phyloP scores from a whole-genome alignment of 2,888 invertebrate species.

The Acronicta psi region DNA sequence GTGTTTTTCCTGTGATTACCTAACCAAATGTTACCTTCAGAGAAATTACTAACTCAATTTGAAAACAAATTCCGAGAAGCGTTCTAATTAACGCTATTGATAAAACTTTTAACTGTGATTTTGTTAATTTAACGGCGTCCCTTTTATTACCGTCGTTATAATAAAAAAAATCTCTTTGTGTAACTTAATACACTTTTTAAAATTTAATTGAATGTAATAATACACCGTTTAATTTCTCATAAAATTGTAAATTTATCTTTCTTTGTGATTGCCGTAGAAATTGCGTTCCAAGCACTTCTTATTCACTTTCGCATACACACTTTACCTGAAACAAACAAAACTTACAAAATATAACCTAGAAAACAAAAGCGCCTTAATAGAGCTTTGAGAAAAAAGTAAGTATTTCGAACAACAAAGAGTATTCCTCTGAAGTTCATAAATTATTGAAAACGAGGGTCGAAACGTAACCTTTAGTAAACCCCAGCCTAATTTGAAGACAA shows the following conservation, averaged over 20 bases:
- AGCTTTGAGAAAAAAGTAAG: constrained; percentile 1
- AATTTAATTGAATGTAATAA: constrained; percentile 5
- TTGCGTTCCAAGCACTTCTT: too few species aligned
- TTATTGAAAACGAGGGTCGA: constrained; percentile 10
- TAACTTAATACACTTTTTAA: constrained; percentile 3
- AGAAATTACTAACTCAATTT: background rate
- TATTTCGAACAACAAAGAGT: background rate
- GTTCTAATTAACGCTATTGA: background rate
- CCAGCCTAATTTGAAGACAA: too few species aligned
- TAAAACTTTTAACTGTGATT: background rate
- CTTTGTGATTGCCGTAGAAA: constrained; percentile 4
- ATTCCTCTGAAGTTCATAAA: constrained; percentile 1
- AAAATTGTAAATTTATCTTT: constrained; percentile 9
- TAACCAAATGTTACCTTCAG: too few species aligned
- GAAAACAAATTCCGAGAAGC: background rate
- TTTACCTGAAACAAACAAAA: constrained; percentile 1
- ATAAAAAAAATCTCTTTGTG: background rate
- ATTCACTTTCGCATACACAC: too few species aligned
- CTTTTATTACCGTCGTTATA: background rate
- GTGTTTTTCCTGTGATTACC: too few species aligned
- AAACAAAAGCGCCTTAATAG: constrained; percentile 4
- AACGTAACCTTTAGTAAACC: background rate
- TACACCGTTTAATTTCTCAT: constrained; percentile 3
- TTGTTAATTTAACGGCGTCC: background rate
- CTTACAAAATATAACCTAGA: background rate